A percentile compares a stretch with the other conserved stretches of the same genome.
These are phyloP conservation scores for Myotis lucifugus DNA, from an alignment of 2,113 vertebrate species.

Conservation along the genomic window DNA sequence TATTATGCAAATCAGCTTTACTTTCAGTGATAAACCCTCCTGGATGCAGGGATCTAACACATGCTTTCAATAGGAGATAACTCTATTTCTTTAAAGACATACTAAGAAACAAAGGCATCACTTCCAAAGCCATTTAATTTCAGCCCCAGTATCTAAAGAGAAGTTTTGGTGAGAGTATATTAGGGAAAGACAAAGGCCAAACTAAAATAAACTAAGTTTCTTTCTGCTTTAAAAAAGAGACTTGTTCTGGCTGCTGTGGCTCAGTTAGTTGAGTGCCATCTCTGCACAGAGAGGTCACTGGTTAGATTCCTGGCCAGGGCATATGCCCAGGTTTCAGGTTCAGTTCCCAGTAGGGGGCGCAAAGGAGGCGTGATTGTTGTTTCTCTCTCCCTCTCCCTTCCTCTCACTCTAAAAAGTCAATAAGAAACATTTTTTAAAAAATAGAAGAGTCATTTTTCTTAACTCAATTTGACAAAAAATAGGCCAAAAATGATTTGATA, in stretches of 20 bases:
- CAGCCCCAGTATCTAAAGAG: background rate
- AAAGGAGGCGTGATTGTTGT: background rate
- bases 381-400: background rate
- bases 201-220: conserved; percentile 26
- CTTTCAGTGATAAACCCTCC: background rate
- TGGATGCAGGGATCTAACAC: background rate
- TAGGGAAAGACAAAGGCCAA: background rate
- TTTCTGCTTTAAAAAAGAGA: background rate
- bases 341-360: background rate
- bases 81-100: conserved; percentile 3
- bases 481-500: conserved; percentile 41
- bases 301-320: background rate
- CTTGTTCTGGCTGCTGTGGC: background rate
- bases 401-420: too few relatives aligned
- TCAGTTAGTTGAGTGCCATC: background rate
- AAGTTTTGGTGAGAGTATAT: background rate
- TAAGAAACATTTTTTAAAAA: too few relatives aligned
- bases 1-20: background rate
- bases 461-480: conserved; percentile 43
- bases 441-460: background rate
- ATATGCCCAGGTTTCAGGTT: background rate
- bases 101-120: background rate
- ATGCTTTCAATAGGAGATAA: background rate
- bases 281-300: background rate
- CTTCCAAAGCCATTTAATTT: conserved; percentile 19